A percentile compares a stretch with the other conserved stretches of the same genome.
phyloP scores from a whole-genome alignment of 2,113 vertebrate genomes.

The Percina caprodes region DNA sequence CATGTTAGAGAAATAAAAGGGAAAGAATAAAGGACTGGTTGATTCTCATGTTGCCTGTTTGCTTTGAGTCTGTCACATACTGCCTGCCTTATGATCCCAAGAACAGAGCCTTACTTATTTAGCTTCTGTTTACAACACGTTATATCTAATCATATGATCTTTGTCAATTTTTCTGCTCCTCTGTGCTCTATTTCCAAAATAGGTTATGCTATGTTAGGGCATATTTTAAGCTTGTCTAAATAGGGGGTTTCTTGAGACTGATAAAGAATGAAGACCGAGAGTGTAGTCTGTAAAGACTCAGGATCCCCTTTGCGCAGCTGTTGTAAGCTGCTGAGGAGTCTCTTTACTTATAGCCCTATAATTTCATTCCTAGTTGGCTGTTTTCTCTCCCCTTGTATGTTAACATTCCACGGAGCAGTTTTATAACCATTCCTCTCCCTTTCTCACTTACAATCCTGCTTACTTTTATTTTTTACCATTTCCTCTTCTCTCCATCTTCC shows the following conservation, averaged over 20 bases:
- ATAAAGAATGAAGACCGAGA: not conserved
- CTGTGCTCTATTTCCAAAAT: slow-evolving; percentile 1
- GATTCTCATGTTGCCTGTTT: slow-evolving; percentile 41
- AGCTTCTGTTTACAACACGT: slow-evolving; percentile 46
- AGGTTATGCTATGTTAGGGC: not conserved
- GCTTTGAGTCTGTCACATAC: slow-evolving; percentile 33
- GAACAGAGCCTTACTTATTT: slow-evolving; percentile 65
- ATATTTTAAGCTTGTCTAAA: not conserved
- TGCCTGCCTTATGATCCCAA: slow-evolving; percentile 64
- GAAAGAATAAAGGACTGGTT: slow-evolving; percentile 37
- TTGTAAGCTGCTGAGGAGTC: not conserved
- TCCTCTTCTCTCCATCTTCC: slow-evolving; percentile 21
- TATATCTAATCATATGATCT: slow-evolving; percentile 56
- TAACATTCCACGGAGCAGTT: slow-evolving; percentile 45
- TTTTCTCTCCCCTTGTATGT: not conserved
- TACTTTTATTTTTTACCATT: slow-evolving; percentile 15
- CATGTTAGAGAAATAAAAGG: slow-evolving; percentile 33
- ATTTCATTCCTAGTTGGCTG: slow-evolving; percentile 33
- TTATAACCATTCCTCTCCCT: slow-evolving; percentile 8
- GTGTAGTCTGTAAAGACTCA: not conserved
- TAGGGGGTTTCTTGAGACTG: not conserved
- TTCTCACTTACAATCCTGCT: not conserved
- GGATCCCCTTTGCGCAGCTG: not conserved
- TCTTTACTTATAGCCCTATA: not conserved
- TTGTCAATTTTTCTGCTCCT: slow-evolving; percentile 12